Evolutionary conservation across 2,797 vertebrate genomes (phyloP).

Genomic region (Allobates femoralis): DNA sequence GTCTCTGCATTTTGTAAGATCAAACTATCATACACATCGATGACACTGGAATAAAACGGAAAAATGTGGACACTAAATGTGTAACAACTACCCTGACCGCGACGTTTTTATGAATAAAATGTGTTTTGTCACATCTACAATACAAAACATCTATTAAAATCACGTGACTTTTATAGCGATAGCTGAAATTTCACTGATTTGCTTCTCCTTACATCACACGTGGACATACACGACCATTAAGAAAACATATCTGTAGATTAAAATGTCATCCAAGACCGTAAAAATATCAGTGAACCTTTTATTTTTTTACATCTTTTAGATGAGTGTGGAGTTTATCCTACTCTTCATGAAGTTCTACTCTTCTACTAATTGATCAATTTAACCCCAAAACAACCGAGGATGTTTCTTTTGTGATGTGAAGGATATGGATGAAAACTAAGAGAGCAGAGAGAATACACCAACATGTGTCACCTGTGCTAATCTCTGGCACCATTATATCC

Average conservation of each 20-base stretch:
- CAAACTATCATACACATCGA: too few species aligned
- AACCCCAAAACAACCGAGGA: not conserved
- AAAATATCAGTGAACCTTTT: too few species aligned
- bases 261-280: too few species aligned
- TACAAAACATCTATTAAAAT: not conserved
- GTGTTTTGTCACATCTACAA: not conserved
- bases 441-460: not conserved
- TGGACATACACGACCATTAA: too few species aligned
- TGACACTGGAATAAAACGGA: too few species aligned
- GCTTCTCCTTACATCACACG: too few species aligned
- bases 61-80: too few species aligned
- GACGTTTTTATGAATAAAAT: not conserved
- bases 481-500: not conserved
- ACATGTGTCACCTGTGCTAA: not conserved
- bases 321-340: not conserved
- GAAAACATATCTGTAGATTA: too few species aligned
- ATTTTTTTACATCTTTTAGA: not conserved
- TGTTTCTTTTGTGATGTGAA: not conserved
- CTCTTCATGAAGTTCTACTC: not conserved
- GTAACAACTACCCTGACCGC: not conserved
- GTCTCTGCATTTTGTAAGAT: too few species aligned
- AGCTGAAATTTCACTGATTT: too few species aligned
- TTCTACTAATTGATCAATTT: too few species aligned
- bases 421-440: not conserved
- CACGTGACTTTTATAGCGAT: not conserved